Evolutionary conservation across 2,797 vertebrate genomes (phyloP).

Genomic region (Prionace glauca): DNA sequence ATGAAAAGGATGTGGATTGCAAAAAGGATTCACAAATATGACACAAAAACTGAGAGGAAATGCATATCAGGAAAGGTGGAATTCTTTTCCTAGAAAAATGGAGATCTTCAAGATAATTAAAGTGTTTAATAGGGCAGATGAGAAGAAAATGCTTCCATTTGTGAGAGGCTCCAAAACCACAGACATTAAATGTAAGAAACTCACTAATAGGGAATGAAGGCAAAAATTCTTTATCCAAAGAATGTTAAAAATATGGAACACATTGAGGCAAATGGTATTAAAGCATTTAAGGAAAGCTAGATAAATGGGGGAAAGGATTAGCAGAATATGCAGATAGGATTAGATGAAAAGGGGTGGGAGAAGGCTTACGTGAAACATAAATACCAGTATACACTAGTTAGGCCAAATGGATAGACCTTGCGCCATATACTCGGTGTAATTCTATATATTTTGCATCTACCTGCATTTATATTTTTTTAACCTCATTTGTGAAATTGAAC

Average conservation of each 20-base stretch:
- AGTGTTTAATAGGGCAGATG: background rate
- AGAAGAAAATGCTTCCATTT: background rate
- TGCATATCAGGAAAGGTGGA: background rate
- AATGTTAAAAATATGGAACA: background rate
- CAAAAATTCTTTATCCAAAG: background rate
- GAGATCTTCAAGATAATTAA: background rate
- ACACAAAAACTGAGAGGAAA: background rate
- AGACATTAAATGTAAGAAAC: background rate
- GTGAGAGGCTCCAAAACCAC: background rate
- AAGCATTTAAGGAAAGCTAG: background rate
- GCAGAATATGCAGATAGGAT: background rate
- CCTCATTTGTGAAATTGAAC: background rate
- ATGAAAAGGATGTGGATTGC: background rate
- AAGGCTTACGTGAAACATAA: background rate
- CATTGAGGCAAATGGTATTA: background rate
- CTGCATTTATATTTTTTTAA: background rate
- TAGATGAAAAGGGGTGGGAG: background rate
- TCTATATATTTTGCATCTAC: background rate
- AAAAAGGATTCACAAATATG: background rate
- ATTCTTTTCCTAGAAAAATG: background rate
- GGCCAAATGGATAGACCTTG: background rate
- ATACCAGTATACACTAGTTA: background rate
- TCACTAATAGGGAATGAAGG: background rate
- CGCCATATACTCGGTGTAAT: background rate
- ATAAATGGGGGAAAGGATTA: background rate